These are phyloP conservation scores for Phyllotreta striolata DNA, from an alignment of 2,888 invertebrate genomes.

Conservation along the genomic window DNA sequence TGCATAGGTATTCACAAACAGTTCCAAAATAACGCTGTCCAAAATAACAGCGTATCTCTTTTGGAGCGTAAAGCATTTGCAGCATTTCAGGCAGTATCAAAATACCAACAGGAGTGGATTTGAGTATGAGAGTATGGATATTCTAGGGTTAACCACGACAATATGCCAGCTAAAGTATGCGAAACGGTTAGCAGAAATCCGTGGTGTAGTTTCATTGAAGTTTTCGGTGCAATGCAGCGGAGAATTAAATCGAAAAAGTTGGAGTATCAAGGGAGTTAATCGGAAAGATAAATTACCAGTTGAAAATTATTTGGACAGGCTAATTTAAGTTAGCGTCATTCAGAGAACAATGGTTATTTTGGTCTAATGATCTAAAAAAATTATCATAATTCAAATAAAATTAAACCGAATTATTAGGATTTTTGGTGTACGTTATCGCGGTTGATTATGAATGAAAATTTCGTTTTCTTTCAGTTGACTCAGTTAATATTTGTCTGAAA, in stretches of 20 bases:
- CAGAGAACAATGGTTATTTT: no score
- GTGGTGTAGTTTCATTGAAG: constrained; percentile 3
- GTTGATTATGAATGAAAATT: no score
- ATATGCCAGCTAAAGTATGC: constrained; percentile 7
- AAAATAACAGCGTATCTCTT: constrained; percentile 12
- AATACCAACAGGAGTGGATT: constrained; percentile 12
- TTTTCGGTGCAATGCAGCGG: not conserved
- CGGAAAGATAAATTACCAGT: not conserved
- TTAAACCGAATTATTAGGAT: no score
- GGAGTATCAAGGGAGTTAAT: not conserved
- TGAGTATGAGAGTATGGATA: constrained; percentile 12
- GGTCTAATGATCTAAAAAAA: no score
- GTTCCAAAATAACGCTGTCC: constrained; percentile 17
- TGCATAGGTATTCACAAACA: not conserved
- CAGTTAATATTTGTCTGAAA: not conserved
- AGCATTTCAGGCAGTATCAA: constrained; percentile 21
- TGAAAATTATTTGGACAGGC: not conserved
- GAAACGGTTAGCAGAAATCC: not conserved
- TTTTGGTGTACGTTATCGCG: no score
- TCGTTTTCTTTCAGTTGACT: not conserved
- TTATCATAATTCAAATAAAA: no score
- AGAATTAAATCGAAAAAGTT: no score
- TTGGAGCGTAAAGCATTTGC: constrained; percentile 7
- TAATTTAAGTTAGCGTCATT: no score
- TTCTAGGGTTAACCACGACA: constrained; percentile 9